phyloP scores from a whole-genome alignment of 1,140 invertebrate species.

The Apis cerana region DNA sequence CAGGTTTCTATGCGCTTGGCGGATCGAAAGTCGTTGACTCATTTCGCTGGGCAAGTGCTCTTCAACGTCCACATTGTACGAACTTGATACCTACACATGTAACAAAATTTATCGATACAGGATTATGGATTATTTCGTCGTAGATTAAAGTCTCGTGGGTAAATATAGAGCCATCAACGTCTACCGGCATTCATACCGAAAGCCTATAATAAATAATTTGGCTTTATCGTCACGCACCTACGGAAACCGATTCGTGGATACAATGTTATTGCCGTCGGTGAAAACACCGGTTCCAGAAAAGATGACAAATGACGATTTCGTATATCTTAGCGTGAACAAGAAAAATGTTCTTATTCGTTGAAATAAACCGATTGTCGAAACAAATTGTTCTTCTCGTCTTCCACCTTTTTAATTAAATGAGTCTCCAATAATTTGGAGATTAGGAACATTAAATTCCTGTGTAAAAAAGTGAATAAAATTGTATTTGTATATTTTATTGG shows the following conservation, averaged over 20 bases:
- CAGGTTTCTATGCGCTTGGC: slow-evolving; percentile 67
- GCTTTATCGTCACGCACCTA: slow-evolving; percentile 34
- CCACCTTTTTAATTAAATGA: neutral
- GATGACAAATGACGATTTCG: neutral
- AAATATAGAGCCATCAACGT: slow-evolving; percentile 60
- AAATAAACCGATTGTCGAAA: neutral
- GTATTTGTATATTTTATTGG: too few relatives aligned
- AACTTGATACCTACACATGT: slow-evolving; percentile 14
- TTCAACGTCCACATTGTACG: slow-evolving; percentile 27
- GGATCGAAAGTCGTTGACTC: slow-evolving; percentile 75
- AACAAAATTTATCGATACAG: slow-evolving; percentile 59
- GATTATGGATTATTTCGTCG: slow-evolving; percentile 60
- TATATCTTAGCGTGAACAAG: too few relatives aligned
- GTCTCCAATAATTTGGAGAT: too few relatives aligned
- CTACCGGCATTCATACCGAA: slow-evolving; percentile 21
- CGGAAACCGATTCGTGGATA: neutral
- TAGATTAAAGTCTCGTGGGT: slow-evolving; percentile 40
- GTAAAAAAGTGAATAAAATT: too few relatives aligned
- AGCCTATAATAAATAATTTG: slow-evolving; percentile 45
- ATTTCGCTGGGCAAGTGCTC: slow-evolving; percentile 66
- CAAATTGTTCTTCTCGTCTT: too few relatives aligned
- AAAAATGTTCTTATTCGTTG: neutral
- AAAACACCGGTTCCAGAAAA: neutral
- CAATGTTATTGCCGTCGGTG: neutral
- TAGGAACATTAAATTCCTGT: too few relatives aligned